A percentile compares a stretch with the other conserved stretches of the same genome.
These are phyloP conservation scores for Pycnonotus jocosus DNA, from an alignment of 2,113 vertebrate genomes.

Conservation along the genomic window DNA sequence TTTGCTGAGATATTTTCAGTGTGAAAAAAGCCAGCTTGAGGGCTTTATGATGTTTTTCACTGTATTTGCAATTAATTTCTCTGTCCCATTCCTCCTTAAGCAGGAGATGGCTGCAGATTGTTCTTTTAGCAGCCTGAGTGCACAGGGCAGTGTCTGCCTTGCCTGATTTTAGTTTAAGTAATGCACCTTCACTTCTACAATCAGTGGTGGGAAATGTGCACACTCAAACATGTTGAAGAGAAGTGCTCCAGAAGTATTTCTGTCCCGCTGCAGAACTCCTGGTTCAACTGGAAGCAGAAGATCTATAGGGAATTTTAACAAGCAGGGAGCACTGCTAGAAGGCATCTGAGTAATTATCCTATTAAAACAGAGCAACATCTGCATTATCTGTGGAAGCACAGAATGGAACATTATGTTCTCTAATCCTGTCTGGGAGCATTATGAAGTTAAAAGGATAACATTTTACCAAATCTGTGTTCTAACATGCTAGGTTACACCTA, in stretches of 20 bases:
- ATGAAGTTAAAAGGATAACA: conserved; percentile 37
- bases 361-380: conserved; percentile 35
- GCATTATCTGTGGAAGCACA: conserved; percentile 13
- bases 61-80: not conserved
- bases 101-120: not conserved
- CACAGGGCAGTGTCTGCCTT: not conserved
- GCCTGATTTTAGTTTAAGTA: not conserved
- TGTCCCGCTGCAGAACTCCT: not conserved
- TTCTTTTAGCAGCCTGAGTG: not conserved
- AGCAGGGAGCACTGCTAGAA: not conserved
- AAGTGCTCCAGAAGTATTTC: not conserved
- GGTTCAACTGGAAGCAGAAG: not conserved
- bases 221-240: not conserved
- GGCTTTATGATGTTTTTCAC: not conserved
- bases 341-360: conserved; percentile 30
- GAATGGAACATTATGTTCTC: not conserved
- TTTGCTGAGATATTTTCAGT: not conserved
- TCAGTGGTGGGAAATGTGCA: not conserved
- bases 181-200: not conserved
- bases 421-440: conserved; percentile 43
- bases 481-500: conserved; percentile 17
- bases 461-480: conserved; percentile 33
- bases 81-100: not conserved
- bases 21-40: not conserved
- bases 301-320: not conserved